Conservation (phyloP, 2,888 invertebrate species). For the Ecdyonurus torrentis region DNA sequence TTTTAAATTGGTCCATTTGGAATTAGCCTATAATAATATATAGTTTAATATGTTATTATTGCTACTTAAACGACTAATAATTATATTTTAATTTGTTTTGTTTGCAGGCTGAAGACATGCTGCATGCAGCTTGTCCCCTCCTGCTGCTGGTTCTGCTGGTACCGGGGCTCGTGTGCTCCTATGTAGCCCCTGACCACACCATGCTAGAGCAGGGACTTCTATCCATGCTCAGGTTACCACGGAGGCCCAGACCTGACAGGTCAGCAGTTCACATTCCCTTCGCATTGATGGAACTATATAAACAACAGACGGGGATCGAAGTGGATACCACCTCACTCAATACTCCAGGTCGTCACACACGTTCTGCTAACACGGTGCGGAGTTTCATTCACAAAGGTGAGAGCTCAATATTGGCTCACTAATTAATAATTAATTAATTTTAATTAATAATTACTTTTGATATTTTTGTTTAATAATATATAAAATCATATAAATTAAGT, state of each 20-base stretch:
- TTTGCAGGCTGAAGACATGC: too few relatives aligned
- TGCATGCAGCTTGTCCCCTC: neutral
- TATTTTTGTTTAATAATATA: neutral
- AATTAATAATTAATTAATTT: too few relatives aligned
- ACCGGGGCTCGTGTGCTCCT: constrained; percentile 18
- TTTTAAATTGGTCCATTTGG: too few relatives aligned
- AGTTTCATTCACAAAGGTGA: constrained; percentile 66
- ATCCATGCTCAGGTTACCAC: constrained; percentile 40
- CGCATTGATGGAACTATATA: constrained; percentile 65
- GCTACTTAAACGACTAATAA: too few relatives aligned
- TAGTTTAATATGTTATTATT: too few relatives aligned
- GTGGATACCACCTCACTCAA: constrained; percentile 46
- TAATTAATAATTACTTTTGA: too few relatives aligned
- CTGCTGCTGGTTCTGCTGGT: constrained; percentile 21
- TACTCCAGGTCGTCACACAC: constrained; percentile 48
- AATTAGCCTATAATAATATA: too few relatives aligned
- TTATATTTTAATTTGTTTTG: too few relatives aligned
- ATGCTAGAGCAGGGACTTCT: constrained; percentile 40
- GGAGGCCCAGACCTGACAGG: constrained; percentile 31
- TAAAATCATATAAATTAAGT: neutral
- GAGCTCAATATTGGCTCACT: constrained; percentile 18
- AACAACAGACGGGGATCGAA: constrained; percentile 42
- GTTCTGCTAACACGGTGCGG: constrained; percentile 69
- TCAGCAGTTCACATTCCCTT: constrained; percentile 47
- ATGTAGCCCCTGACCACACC: constrained; percentile 17